Evolutionary conservation across 2,113 vertebrate genomes (phyloP), one percentile per base, ranked within the genome.

Genomic region (Sphaerodactylus townsendi): DNA sequence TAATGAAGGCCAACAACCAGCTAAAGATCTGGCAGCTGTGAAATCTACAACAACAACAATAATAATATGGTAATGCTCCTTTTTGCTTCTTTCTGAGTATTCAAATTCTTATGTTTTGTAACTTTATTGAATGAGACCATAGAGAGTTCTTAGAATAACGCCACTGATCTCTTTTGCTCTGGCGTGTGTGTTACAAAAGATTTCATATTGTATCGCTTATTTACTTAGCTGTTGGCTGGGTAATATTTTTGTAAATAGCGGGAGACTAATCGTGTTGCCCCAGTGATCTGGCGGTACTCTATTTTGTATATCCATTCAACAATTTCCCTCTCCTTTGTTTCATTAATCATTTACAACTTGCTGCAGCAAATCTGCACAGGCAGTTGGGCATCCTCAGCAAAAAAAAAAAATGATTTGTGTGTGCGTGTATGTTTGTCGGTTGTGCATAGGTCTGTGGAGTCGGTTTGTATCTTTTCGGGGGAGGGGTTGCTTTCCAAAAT

Each of bases 341-440:
- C 17, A 71, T 71, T 87, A 77, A 79, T 88, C 76, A 85, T 70
- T 77, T 83, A 74, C 28, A 89, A 66, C 44, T 46, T 14, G 69
- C 39, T 85, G 62, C 28, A 62, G 13, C 33, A 9, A 64, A 68
- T 92, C 70, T 78, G 33, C 7, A 85, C 78, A 92, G 64, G 77
- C 71, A 10, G 3, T 64, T 13, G 84, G 28, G 21, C n/a, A 39
- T 9, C 9, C 3, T 41, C 1, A 9, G 69, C 76, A 83, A 77
- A 69, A 76, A 21, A 66, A 53, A 2, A 59, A 14, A 10, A 71
- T n/a, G 35, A 35, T 39, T 37, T 19, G 46, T 81, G 46, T 81
- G 41, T 76, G 75, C n/a, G 76, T 70, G 41, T 3, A 37, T 25
- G 53, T 0, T 50, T 3, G 33, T 9, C 6, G 46, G n/a, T 46